Base-by-base conservation (phyloP, 2,797 vertebrate species). In the Diplodus puntazzo region DNA sequence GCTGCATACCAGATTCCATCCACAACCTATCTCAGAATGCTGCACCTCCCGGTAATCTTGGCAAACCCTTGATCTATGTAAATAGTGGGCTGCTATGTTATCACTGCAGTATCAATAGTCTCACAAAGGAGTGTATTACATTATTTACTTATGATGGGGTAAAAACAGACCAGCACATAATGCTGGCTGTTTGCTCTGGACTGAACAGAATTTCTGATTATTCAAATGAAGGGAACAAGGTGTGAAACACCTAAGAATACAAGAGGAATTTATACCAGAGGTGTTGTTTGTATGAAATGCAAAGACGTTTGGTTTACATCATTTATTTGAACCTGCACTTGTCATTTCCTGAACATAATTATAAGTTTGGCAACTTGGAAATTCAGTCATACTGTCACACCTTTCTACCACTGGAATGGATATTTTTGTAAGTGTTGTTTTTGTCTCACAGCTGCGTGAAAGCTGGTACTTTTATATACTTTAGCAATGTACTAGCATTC, bases 1-100 rank as follows among this genome's bases (percentile, higher is more conserved):
- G 21, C 77, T 61, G 74, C 89, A 93, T 93, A 83, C 88, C 92
- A 88, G 74, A 88, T 91, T 90, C 83, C 71, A 73, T 93, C 89
- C 86, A 86, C 89, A 90, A 83, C 80, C 88, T 80, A 74, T 88
- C 84, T 92, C 85, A 91, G 89, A 93, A 95, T 93, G 87, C 91
- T 83, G 87, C 90, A 93, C 90, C 92, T 94, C 91, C 82, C 78
- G 86, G 75, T 87, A 81, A 89, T 92, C 88, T 91, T 92, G 88
- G 90, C 92, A 93, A 87, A 87, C 68, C 80, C 86, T 90, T 87
- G 82, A 90, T 91, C 92, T 92, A 61, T 87, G 90, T 81, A 90
- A 95, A 95, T 90, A 94, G 12, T 18, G 60, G 74, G 67, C 85
- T 55, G 83, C 86, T 73, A 53, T 79, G 77, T 90, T 93, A 92